Evolutionary conservation across 2,113 vertebrate species (phyloP).

Genomic region (Lophura nycthemera): DNA sequence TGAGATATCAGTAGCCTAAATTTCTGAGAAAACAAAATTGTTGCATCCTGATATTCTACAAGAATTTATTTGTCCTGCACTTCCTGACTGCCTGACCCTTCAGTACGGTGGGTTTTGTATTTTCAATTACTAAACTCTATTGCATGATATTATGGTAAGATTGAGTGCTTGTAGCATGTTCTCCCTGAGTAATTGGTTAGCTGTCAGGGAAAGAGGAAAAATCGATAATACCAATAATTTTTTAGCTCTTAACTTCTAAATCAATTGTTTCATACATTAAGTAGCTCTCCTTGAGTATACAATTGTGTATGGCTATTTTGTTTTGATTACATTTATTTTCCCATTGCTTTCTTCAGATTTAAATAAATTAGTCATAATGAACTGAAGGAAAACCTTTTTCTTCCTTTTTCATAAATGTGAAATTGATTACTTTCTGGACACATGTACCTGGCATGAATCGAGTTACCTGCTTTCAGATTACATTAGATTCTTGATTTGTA

Average conservation of each 20-base stretch:
- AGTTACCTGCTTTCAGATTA: constrained; percentile 2
- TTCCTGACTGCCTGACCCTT: neutral
- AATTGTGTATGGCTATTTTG: neutral
- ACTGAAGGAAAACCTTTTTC: neutral
- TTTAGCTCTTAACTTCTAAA: neutral
- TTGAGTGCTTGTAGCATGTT: neutral
- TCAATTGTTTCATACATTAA: neutral
- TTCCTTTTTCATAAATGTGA: neutral
- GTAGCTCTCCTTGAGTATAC: neutral
- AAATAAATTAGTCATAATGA: neutral
- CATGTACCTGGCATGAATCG: neutral
- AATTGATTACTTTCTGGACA: neutral
- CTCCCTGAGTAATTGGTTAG: neutral
- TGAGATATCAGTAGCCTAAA: neutral
- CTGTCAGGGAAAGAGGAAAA: neutral
- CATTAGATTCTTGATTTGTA: constrained; percentile 15
- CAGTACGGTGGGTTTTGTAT: neutral
- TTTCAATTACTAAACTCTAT: constrained; percentile 3
- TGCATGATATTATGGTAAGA: neutral
- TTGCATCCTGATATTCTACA: neutral
- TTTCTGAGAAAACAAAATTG: neutral
- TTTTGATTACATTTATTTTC: neutral
- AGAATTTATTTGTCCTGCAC: neutral
- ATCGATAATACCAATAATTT: neutral
- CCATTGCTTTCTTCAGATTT: neutral